These are phyloP conservation scores for Calypte anna DNA, from an alignment of 2,113 vertebrate species.

Conservation along the genomic window DNA sequence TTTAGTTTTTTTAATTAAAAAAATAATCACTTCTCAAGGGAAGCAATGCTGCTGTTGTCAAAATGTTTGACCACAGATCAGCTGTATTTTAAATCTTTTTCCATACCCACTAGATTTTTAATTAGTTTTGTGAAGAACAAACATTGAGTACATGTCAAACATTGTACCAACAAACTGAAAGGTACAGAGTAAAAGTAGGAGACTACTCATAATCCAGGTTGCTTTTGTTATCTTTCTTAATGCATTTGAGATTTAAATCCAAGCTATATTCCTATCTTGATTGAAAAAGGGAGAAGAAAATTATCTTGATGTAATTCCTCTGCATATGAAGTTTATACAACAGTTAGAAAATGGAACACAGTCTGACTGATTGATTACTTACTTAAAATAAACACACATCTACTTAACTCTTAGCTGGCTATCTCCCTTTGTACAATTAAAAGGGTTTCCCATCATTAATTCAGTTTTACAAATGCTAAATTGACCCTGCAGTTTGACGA, in stretches of 20 bases:
- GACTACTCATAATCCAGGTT: not conserved
- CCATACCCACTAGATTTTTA: not conserved
- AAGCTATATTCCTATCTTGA: not conserved
- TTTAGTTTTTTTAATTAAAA: not conserved
- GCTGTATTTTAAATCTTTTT: not conserved
- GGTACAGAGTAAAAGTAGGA: not conserved
- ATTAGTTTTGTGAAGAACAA: not conserved
- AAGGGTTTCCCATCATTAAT: constrained; percentile 24
- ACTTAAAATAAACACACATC: constrained; percentile 53
- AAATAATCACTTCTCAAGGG: not conserved
- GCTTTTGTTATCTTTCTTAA: constrained; percentile 23
- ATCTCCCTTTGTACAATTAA: constrained; percentile 1
- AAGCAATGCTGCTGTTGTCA: not conserved
- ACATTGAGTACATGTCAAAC: not conserved
- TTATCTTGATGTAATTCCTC: constrained; percentile 15
- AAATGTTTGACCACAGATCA: not conserved
- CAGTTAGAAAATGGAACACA: constrained; percentile 40
- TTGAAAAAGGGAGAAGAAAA: constrained; percentile 15
- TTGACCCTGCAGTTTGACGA: not conserved
- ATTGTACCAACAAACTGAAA: not conserved
- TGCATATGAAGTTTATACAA: constrained; percentile 39
- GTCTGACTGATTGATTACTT: constrained; percentile 39
- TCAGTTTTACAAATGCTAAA: not conserved
- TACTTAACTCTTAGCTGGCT: constrained; percentile 42
- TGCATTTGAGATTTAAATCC: constrained; percentile 10